Evolutionary conservation across 1,140 invertebrate species (phyloP).

Genomic region (Lepidurus arcticus): DNA sequence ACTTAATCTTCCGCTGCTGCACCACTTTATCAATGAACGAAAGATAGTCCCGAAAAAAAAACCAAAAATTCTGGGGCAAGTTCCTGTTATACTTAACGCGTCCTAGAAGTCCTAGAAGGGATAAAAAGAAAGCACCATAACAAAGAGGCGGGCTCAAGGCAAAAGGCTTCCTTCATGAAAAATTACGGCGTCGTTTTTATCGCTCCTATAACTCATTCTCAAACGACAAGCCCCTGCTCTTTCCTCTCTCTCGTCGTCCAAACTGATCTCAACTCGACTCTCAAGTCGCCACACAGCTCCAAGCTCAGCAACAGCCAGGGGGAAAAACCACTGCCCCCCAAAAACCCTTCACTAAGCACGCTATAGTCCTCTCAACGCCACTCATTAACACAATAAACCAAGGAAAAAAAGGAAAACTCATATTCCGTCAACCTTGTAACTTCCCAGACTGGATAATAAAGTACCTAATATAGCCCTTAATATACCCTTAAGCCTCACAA

Average conservation of each 20-base stretch:
- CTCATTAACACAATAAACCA: not conserved
- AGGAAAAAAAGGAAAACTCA: not conserved
- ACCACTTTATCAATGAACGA: no score
- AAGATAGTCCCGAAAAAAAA: no score
- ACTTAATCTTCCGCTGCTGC: no score
- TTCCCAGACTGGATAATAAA: not conserved
- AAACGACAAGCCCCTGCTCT: constrained; percentile 15
- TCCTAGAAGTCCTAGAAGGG: not conserved
- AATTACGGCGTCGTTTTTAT: constrained; percentile 21
- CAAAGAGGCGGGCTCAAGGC: constrained; percentile 9
- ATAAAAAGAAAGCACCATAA: not conserved
- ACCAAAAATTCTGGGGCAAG: no score
- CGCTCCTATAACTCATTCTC: constrained; percentile 9
- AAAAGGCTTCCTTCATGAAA: constrained; percentile 9
- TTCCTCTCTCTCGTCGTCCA: not conserved
- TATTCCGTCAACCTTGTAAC: not conserved
- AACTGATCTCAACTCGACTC: constrained; percentile 14
- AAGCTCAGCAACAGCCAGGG: not conserved
- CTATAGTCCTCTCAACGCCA: not conserved
- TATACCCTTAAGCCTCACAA: not conserved
- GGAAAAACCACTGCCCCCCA: not conserved
- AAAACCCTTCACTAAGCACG: not conserved
- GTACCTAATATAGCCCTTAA: not conserved
- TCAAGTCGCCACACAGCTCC: not conserved
- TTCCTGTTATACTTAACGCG: no score